Evolutionary conservation across 1,140 invertebrate species (phyloP), one percentile per base, ranked within the genome.

Genomic region (Caenorhabditis tropicalis): DNA sequence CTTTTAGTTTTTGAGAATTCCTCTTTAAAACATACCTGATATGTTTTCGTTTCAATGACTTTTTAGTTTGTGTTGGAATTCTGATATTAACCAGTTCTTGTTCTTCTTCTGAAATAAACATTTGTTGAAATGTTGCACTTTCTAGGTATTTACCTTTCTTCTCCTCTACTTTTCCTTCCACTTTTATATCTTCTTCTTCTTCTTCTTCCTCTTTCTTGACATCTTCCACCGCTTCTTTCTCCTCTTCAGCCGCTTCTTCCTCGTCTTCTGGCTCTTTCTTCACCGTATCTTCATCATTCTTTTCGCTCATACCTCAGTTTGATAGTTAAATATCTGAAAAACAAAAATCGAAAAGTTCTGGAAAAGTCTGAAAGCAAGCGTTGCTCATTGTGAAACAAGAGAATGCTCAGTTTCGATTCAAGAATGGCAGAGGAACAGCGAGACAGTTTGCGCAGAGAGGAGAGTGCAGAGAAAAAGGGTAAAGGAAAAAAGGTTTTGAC

Each of bases 41-140:
- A 48, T 70, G 56, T 27, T 82, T 82, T 15, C 82, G 56, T 49
- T 82, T 82, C 24, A 58, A 12, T 9, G 82, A 82, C 46, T 82
- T 82, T 19, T 82, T 82, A 2, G 82, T 82, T 29, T 46, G 39
- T 10, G 82, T 82, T 5, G 82, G 82, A 33, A 82, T 82, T 82
- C 81, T 49, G 53, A 82, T 43, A 53, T 43, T 53, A 9, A 82
- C 4, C n/a, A 51, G 33, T 46, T 79, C 39, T 19, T 48, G 16
- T 6, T 51, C 29, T 80, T 19, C 21, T 21, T 39, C 1, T 60
- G 48, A 16, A 39, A 12, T 15, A 19, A 46, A 27, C 16, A 16
- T 49, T 80, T 24, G 43, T 3, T 39, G 16, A 36, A 36, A 9
- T 16, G 46, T 4, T 49, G 31, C 56, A 33, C 2, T 33, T 49